Percentiles rank a stretch among this genome's conserved stretches.
Evolutionary conservation across 2,797 vertebrate species (phyloP).

Genomic region (Mormyrops attenuatus): DNA sequence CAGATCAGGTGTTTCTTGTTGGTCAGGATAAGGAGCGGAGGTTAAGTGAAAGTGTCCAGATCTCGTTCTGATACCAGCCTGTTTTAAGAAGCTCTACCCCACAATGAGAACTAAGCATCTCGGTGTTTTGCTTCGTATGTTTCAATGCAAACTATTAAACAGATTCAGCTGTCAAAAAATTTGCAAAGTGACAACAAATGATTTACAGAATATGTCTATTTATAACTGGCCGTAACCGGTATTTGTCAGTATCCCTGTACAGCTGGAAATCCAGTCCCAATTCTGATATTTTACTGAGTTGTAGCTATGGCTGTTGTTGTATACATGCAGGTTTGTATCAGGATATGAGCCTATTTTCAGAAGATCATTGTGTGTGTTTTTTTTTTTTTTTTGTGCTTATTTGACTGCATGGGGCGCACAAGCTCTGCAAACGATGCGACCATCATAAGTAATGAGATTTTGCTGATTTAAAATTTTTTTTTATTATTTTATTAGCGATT

Average conservation of each 20-base stretch:
- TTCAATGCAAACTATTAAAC: background rate
- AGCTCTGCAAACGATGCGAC: background rate
- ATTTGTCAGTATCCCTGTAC: no score
- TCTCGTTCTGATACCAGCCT: conserved; percentile 19
- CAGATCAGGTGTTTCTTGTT: background rate
- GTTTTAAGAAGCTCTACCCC: background rate
- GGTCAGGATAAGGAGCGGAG: background rate
- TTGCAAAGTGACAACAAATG: background rate
- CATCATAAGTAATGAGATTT: background rate
- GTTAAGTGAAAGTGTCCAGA: conserved; percentile 9
- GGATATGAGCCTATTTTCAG: background rate
- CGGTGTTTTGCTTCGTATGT: background rate
- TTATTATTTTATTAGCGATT: background rate
- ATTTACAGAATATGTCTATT: background rate
- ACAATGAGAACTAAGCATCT: background rate
- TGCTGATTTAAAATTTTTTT: background rate
- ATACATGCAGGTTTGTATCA: no score
- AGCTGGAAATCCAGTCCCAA: background rate
- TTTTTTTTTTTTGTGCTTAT: background rate
- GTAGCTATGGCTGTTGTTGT: no score
- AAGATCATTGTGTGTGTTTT: background rate
- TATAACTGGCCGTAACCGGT: background rate
- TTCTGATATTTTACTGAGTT: no score
- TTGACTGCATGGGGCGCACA: background rate
- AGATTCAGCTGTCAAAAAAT: background rate